Evolutionary conservation across 2,113 vertebrate genomes (phyloP), one percentile per base, ranked within the genome.

Genomic region (Chionomys nivalis): DNA sequence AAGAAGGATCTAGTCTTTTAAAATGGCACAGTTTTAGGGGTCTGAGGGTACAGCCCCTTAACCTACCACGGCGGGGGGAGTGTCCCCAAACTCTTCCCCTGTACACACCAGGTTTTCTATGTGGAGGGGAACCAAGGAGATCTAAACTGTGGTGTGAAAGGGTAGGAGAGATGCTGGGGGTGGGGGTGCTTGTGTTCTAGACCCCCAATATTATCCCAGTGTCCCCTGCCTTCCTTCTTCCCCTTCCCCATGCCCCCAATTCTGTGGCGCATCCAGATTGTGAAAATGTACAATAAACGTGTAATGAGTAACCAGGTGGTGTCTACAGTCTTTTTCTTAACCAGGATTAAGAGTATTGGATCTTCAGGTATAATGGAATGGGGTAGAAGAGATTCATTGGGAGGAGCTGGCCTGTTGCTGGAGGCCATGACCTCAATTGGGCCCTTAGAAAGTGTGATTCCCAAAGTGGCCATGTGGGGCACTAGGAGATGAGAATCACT

Each of bases 211-310:
- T 95, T 95, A 94, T 97, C 96, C 97, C 95, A 97, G 98, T 97
- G 88, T 97, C 96, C 96, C 95, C 97, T 98, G 95, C 96, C 96
- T 79, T 79, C 95, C 88, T 75, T 61, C 94, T 92, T 92, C 42
- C 94, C 96, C 97, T 39, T 52, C 91, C 93, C 96, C 90, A 83
- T 89, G 42, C 95, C 97, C 97, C 98, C 95, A 97, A 91, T 94
- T 96, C 97, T 98, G 97, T 98, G 98, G 96, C 97, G 96, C 97
- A 97, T 98, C 97, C 97, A 97, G 97, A 97, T 98, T 98, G 98
- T 98, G 98, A 98, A 98, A 98, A 98, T 97, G 97, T 98, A 98
- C 98, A 98, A 98, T 98, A 98, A 98, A 97, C 96, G 96, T 98
- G 98, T 98, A 97, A 97, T 96, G 96, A 98, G 92, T 98, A 98